These are phyloP conservation scores for Drosophila bipectinata DNA, from an alignment of 1,140 invertebrate species.

Conservation along the genomic window DNA sequence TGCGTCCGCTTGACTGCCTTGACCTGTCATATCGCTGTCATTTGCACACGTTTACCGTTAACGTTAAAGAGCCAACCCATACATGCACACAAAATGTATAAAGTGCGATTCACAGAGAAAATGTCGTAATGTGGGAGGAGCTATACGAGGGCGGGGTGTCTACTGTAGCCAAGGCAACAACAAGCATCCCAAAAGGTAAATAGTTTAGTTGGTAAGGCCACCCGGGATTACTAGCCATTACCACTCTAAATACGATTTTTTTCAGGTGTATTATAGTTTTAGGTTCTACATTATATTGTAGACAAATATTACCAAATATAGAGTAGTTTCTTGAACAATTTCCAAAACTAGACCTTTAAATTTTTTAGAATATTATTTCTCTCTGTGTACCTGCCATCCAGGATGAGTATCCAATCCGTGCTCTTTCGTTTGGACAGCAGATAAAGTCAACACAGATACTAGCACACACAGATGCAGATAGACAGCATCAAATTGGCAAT, in stretches of 20 bases:
- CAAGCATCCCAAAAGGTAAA: constrained; percentile 52
- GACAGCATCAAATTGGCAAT: constrained; percentile 37
- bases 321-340: too few relatives aligned
- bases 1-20: constrained; percentile 43
- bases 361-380: not conserved
- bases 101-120: constrained; percentile 9
- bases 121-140: not conserved
- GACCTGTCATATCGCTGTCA: constrained; percentile 77
- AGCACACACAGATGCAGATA: constrained; percentile 7
- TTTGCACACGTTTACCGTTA: constrained; percentile 75
- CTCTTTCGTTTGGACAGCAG: constrained; percentile 39
- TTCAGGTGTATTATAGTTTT: not conserved
- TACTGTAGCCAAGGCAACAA: constrained; percentile 63
- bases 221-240: constrained; percentile 3
- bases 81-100: not conserved
- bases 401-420: constrained; percentile 40
- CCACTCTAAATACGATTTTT: not conserved
- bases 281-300: not conserved
- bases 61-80: constrained; percentile 60
- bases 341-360: too few relatives aligned
- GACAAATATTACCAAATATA: not conserved
- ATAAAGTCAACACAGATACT: constrained; percentile 50
- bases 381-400: constrained; percentile 1
- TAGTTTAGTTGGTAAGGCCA: constrained; percentile 66
- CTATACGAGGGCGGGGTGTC: not conserved